Base-by-base conservation (phyloP, 2,888 invertebrate genomes). In the Stramonita haemastoma region DNA sequence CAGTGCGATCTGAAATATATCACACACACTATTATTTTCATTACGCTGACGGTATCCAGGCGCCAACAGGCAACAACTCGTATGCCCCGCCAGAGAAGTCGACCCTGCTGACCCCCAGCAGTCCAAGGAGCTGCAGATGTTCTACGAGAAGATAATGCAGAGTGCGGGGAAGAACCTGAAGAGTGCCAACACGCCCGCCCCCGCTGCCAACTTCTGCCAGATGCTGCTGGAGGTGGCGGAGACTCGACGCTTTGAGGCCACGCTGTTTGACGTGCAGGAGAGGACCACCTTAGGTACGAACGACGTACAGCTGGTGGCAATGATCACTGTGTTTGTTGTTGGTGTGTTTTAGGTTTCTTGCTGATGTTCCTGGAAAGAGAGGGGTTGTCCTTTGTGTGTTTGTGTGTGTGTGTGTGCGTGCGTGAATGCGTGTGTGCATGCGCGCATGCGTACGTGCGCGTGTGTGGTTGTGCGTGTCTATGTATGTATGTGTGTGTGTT, bases 191-290 rank as follows among this genome's bases (percentile, higher is more conserved):
- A 98, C 92, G 92, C 98, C 97, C 95, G 97, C 97, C 94, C 97
- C 97, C 91, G 97, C 97, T 93, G 97, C 98, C 95, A 98, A 98
- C 96, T 98, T 97, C 95, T 97, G 98, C 36, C 97, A 98, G 96
- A 98, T 98, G 96, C 96, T 99, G 91, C 97, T 98, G 96, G 98
- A 98, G 96, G 98, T 99, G 91, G 98, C 98, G 22, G 97, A 97
- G 13, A 99, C 99, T 95, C 98, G 98, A 96, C 97, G 98, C 90
- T 99, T 99, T 95, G 98, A 98, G 96, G 98, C 98, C 29, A 98
- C 98, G 22, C 99, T 98, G 95, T 98, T 99, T 91, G 98, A 98
- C 95, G 98, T 99, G 92, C 98, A 98, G 96, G 99, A 99, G 96
- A 98, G 97, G 95, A 98, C 98, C 4, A 97, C 97, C 95, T 97